phyloP scores from a whole-genome alignment of 2,888 invertebrate species.

The Harpagoxenus sublaevis region DNA sequence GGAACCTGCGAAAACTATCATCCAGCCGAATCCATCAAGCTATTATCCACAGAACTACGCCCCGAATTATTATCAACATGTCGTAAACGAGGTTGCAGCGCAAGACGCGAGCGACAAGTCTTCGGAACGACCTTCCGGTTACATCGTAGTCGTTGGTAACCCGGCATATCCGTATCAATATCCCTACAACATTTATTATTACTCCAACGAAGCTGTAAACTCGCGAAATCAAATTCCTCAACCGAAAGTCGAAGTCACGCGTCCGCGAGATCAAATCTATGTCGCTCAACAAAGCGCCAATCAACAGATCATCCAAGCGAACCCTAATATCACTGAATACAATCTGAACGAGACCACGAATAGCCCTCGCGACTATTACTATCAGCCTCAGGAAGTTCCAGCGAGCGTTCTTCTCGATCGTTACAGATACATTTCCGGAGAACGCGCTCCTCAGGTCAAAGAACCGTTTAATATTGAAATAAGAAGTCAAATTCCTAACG shows the following conservation, averaged over 20 bases:
- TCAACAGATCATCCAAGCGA: neutral
- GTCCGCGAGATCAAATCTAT: neutral
- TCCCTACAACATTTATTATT: conserved; percentile 33
- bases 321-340: conserved; percentile 6
- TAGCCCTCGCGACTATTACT: neutral
- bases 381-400: neutral
- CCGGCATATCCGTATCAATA: neutral
- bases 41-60: conserved; percentile 1
- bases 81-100: neutral
- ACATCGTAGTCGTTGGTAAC: conserved; percentile 25
- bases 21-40: conserved; percentile 4
- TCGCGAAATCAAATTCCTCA: neutral
- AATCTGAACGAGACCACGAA: conserved; percentile 15
- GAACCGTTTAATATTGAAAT: neutral
- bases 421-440: conserved; percentile 47
- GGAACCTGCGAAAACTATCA: conserved; percentile 66
- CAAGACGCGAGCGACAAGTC: conserved; percentile 9
- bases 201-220: conserved; percentile 21
- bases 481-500: neutral
- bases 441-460: neutral
- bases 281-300: neutral
- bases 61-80: conserved; percentile 6
- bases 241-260: neutral
- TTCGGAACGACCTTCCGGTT: conserved; percentile 34
- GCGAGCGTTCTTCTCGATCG: conserved; percentile 13